Base-by-base conservation (phyloP, 2,797 vertebrate genomes). In the Hipposideros larvatus region DNA sequence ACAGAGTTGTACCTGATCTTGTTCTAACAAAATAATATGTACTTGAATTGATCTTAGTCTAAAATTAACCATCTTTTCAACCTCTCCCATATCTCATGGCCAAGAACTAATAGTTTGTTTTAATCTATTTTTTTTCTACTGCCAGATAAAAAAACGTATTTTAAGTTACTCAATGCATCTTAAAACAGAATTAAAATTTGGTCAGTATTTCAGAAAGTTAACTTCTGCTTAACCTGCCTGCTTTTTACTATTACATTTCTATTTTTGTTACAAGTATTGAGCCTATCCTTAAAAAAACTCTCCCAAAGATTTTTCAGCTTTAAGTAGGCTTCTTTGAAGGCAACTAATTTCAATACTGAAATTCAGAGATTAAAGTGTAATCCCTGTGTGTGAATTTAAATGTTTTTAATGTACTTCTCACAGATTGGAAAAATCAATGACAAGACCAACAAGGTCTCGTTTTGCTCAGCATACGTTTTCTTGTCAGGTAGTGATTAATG, bases 401-500 rank as follows among this genome's bases (percentile, higher is more conserved):
- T 97, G 97, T 98, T 98, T 97, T 96, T 97, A 98, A 98, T 93
- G 95, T 95, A 94, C 94, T 97, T 97, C 97, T 98, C 96, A 92
- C 93, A 98, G 98, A 98, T 92, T 96, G 96, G 73, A 96, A 96
- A 97, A 98, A 98, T 97, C 90, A 98, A 98, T 97, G 96, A 98
- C 96, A 98, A 92, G 95, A 97, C 96, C 97, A 98, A 98, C 96
- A 98, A 96, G 97, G 98, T 97, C 97, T 95, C 57, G 68, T 98
- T 98, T 98, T 98, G 95, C 97, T 97, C 97, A 97, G 96, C 93
- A 97, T 94, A 97, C 59, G 92, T 98, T 98, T 97, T 94, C 98
- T 98, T 98, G 98, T 98, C 98, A 98, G 97, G 87, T 97, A 89
- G 96, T 99, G 98, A 99, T 99, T 99, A 99, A 99, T 98, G 98